These are phyloP conservation scores for Cherax quadricarinatus DNA, from an alignment of 1,140 invertebrate species.

Conservation along the genomic window DNA sequence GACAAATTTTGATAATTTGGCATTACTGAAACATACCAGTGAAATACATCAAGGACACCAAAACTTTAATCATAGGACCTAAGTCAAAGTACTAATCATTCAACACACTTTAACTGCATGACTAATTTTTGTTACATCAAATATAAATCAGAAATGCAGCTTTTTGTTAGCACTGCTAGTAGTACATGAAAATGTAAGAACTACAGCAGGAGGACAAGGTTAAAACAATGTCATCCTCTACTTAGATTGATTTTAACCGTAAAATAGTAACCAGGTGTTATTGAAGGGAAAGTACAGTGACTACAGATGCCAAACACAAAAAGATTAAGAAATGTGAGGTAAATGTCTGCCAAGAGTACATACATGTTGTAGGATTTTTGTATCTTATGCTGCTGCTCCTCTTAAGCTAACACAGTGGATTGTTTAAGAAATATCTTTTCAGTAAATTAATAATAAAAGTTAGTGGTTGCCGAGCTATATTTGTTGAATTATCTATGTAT, in stretches of 20 bases:
- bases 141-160: too few species aligned
- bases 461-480: background rate
- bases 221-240: background rate
- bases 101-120: too few species aligned
- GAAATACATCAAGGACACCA: too few species aligned
- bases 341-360: background rate
- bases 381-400: too few species aligned
- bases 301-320: background rate
- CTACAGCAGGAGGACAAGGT: background rate
- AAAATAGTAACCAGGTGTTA: background rate
- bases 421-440: background rate
- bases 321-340: background rate
- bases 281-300: background rate
- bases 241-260: too few species aligned
- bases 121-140: too few species aligned
- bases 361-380: background rate
- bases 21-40: too few species aligned
- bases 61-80: too few species aligned
- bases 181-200: background rate
- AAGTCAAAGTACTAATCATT: too few species aligned
- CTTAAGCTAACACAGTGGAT: background rate
- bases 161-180: background rate
- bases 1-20: too few species aligned
- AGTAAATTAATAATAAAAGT: background rate
- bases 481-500: background rate